phyloP scores from a whole-genome alignment of 2,113 vertebrate species.

The Megaceryle torquata region DNA sequence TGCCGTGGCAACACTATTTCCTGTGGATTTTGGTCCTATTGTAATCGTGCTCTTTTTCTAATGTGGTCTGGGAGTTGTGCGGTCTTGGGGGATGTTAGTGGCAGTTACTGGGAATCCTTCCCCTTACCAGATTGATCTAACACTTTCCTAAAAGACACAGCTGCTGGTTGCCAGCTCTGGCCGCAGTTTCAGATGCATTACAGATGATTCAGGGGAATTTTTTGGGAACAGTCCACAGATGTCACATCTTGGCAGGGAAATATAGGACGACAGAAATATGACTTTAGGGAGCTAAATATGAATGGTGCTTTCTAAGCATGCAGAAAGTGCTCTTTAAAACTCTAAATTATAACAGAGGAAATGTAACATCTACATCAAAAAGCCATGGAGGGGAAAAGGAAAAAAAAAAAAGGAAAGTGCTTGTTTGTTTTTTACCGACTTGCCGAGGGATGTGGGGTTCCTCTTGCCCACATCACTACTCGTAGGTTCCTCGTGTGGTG shows the following conservation, averaged over 20 bases:
- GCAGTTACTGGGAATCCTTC: background rate
- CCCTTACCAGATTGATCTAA: background rate
- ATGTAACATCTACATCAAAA: background rate
- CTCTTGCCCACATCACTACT: fast-evolving
- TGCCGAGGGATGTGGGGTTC: background rate
- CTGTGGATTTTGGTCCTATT: background rate
- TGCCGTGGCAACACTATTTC: background rate
- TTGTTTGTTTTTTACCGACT: background rate
- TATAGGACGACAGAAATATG: background rate
- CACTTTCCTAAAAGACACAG: background rate
- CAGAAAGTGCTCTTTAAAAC: background rate
- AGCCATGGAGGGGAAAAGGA: background rate
- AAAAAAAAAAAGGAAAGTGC: background rate
- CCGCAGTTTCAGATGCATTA: background rate
- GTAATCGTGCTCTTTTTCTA: background rate
- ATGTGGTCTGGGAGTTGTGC: background rate
- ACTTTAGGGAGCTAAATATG: slow-evolving; percentile 16
- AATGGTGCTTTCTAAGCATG: slow-evolving; percentile 41
- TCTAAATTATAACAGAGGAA: background rate
- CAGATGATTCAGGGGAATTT: slow-evolving; percentile 46
- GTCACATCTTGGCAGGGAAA: slow-evolving; percentile 48
- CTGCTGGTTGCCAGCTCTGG: background rate
- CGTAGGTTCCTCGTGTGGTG: fast-evolving
- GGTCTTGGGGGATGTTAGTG: background rate
- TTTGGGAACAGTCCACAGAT: slow-evolving; percentile 41